Base-by-base conservation (phyloP, 2,888 invertebrate species). In the Electrophaes corylata region DNA sequence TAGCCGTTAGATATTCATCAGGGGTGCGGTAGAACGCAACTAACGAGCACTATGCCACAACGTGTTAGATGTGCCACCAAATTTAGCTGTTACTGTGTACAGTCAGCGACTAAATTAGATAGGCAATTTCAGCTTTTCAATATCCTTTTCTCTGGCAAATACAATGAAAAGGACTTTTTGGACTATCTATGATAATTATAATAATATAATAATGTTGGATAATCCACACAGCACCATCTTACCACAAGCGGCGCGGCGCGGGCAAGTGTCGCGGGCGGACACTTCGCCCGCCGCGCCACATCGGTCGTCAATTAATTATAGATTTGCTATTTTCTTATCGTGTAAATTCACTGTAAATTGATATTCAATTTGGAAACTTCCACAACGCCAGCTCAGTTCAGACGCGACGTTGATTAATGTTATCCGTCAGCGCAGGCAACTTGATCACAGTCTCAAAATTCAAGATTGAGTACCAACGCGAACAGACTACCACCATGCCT, bases 331-430 rank as follows among this genome's bases (percentile, higher is more conserved):
- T 11, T n/a, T 43, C 14, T n/a, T 0, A 43, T 14, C 43, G 14
- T 43, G 3, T 8, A 37, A 29, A 43, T 16, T 48, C 41, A 26
- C 37, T 29, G 45, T 37, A 26, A 53, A 53, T 40, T 48, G 23
- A 49, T 35, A 44, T 37, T 43, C 37, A 43, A 44, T 44, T 46
- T 40, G 23, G 16, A 46, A 45, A 41, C 31, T 43, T 14, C 41
- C 33, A 20, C 33, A 33, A 5, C 33, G 41, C 18, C 26, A n/a
- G 29, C 49, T 50, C 50, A 50, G n/a, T 26, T 5, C 16, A 11
- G 11, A 19, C 31, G 10, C 5, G 41, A 50, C 50, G 3, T 43
- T 48, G 49, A 49, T 49, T 31, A 20, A 50, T 43, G 33, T 16
- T 14, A 33, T 40, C 14, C 19, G 41, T 41, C 49, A 31, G 19